Evolutionary conservation across 2,888 invertebrate species (phyloP).

Genomic region (Hypena proboscidalis): DNA sequence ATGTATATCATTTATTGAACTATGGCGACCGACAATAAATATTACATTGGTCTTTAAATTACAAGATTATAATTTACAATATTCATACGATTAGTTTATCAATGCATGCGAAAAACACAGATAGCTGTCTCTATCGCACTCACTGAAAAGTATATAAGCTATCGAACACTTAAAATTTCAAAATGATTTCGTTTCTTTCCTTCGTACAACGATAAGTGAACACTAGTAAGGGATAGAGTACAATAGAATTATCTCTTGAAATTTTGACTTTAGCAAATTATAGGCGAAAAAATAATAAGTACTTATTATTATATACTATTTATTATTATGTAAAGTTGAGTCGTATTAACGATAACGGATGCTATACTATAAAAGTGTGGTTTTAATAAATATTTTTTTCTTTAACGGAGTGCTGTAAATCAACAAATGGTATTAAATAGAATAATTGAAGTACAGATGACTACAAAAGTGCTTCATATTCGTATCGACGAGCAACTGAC

Average conservation of each 20-base stretch:
- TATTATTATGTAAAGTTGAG: conserved; percentile 4
- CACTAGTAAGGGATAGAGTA: conserved; percentile 40
- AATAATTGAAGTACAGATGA: conserved; percentile 11
- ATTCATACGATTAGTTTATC: conserved; percentile 28
- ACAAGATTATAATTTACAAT: conserved; percentile 40
- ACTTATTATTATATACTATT: neutral
- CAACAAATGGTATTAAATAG: conserved; percentile 29
- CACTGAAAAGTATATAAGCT: conserved; percentile 27
- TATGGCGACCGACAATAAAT: conserved; percentile 39
- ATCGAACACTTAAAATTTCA: conserved; percentile 34
- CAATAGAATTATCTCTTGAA: conserved; percentile 19
- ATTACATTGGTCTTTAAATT: conserved; percentile 48
- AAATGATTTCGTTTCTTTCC: conserved; percentile 31
- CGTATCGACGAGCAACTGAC: no score
- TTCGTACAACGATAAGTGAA: conserved; percentile 34
- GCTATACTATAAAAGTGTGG: conserved; percentile 16
- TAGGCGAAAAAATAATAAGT: neutral
- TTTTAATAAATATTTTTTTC: conserved; percentile 11
- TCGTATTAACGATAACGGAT: conserved; percentile 31
- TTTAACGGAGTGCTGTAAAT: conserved; percentile 24
- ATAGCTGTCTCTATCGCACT: conserved; percentile 7
- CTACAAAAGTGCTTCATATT: conserved; percentile 14
- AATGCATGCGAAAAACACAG: neutral
- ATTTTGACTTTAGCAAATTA: conserved; percentile 6
- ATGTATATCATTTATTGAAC: conserved; percentile 24